Evolutionary conservation across 2,797 vertebrate genomes (phyloP).

Genomic region (Hippocampus kuda): DNA sequence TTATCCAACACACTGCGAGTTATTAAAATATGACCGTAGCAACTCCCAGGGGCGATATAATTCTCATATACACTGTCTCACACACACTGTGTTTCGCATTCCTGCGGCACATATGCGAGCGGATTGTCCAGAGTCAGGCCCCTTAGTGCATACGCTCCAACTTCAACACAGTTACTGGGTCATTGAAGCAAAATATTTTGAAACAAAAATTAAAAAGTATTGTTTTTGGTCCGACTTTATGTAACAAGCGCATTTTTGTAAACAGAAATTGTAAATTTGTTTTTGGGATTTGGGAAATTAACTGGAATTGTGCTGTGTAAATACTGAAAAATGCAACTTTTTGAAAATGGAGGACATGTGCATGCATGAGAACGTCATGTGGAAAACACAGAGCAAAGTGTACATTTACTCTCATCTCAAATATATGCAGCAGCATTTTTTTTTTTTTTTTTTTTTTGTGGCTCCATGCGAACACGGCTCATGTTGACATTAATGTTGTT

Average conservation of each 20-base stretch:
- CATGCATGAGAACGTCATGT: too few species aligned
- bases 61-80: conserved; percentile 43
- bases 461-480: background rate
- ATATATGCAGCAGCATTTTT: background rate
- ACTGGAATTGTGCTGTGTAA: too few species aligned
- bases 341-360: too few species aligned
- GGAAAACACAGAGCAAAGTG: background rate
- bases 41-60: conserved; percentile 57
- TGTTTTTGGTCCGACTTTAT: background rate
- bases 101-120: conserved; percentile 44
- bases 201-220: background rate
- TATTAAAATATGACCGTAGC: conserved; percentile 71
- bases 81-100: conserved; percentile 39
- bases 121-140: conserved; percentile 25
- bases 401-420: background rate
- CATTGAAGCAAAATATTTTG: background rate
- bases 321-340: too few species aligned
- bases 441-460: background rate
- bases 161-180: background rate
- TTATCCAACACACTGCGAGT: conserved; percentile 62
- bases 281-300: background rate
- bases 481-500: background rate
- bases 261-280: background rate
- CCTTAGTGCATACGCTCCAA: conserved; percentile 17
- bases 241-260: background rate